Conservation (phyloP, 2,113 vertebrate genomes). For the Sarotherodon lohbergeri region DNA sequence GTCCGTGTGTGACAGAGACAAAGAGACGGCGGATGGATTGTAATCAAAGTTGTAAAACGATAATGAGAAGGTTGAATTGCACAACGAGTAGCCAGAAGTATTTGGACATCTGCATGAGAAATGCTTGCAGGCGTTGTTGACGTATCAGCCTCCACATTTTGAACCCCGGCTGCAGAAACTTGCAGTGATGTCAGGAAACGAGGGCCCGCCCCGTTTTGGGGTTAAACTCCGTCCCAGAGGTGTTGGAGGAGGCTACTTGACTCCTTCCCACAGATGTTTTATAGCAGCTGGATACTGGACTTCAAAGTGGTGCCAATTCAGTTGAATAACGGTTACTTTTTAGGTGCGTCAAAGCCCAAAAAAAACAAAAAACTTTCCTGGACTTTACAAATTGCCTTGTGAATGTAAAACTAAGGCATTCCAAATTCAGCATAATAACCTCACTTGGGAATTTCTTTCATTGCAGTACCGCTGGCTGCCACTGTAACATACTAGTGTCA, state of each 20-base stretch:
- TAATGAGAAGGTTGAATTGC: neutral
- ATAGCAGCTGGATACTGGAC: neutral
- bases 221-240: neutral
- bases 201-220: neutral
- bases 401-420: neutral
- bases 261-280: neutral
- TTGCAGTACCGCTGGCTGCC: neutral
- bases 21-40: neutral
- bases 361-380: neutral
- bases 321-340: neutral
- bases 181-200: neutral
- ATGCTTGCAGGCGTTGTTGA: neutral
- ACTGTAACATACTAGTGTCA: neutral
- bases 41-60: neutral
- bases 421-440: neutral
- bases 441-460: neutral
- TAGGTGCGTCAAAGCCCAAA: neutral
- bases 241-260: neutral
- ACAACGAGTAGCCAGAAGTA: neutral
- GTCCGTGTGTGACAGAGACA: neutral
- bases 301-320: neutral
- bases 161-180: neutral
- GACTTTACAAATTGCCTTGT: neutral
- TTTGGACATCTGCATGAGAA: neutral
- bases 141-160: neutral